Evolutionary conservation across 2,113 vertebrate genomes (phyloP).

Genomic region (Chloropsis cyanopogon): DNA sequence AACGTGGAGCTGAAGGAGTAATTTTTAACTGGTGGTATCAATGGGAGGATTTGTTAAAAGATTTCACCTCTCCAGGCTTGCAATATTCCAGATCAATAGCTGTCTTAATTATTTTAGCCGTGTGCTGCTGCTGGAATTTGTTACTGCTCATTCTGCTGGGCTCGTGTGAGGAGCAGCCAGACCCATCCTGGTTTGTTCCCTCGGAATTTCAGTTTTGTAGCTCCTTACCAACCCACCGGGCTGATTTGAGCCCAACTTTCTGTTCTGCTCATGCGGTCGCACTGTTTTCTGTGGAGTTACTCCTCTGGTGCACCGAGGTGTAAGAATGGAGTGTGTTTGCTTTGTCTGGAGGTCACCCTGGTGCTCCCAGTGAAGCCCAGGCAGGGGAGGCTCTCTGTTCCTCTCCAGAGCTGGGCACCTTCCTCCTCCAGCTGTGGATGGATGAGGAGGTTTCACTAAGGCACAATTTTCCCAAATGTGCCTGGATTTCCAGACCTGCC

Average conservation of each 20-base stretch:
- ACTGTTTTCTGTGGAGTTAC: rapidly evolving
- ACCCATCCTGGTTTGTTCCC: background rate
- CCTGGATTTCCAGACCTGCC: background rate
- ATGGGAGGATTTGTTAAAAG: background rate
- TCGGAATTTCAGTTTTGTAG: background rate
- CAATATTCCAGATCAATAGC: background rate
- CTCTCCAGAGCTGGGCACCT: background rate
- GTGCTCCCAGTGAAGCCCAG: background rate
- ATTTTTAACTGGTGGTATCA: background rate
- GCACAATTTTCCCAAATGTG: background rate
- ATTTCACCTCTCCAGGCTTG: background rate
- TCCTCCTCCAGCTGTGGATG: background rate
- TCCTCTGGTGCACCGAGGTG: rapidly evolving
- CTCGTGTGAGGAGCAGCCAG: background rate
- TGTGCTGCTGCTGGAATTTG: background rate
- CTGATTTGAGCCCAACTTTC: background rate
- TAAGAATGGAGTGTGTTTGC: rapidly evolving
- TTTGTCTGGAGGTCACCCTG: background rate
- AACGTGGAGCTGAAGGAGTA: background rate
- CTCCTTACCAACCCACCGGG: background rate
- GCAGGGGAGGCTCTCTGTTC: rapidly evolving
- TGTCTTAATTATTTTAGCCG: background rate
- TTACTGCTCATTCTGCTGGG: background rate
- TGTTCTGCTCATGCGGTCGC: rapidly evolving
- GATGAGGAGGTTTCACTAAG: background rate